Percentiles rank a stretch among this genome's conserved stretches.
phyloP scores from a whole-genome alignment of 2,113 vertebrate species.

The Sebastes fasciatus region DNA sequence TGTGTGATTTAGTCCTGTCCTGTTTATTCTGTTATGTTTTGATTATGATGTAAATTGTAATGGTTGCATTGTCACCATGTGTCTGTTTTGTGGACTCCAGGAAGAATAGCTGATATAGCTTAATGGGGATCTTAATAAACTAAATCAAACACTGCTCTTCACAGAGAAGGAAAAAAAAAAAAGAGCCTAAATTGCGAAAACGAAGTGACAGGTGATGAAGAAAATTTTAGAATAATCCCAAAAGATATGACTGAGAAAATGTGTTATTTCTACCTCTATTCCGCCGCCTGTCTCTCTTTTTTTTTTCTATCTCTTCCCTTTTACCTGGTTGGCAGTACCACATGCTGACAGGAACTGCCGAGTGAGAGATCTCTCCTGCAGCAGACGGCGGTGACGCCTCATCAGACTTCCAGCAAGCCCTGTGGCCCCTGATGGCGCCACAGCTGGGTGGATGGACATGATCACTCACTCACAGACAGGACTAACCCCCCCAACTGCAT shows the following conservation, averaged over 20 bases:
- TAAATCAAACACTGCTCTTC: slow-evolving; percentile 18
- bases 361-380: slow-evolving; percentile 73
- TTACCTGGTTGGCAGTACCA: slow-evolving; percentile 59
- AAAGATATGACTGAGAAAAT: slow-evolving; percentile 23
- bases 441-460: slow-evolving; percentile 83
- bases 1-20: neutral
- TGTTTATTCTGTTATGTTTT: neutral
- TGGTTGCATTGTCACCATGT: neutral
- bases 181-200: slow-evolving; percentile 17
- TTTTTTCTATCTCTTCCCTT: slow-evolving; percentile 1
- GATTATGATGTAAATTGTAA: neutral
- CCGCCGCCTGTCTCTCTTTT: neutral
- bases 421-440: slow-evolving; percentile 80
- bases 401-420: slow-evolving; percentile 83
- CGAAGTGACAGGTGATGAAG: slow-evolving; percentile 19
- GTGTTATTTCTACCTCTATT: slow-evolving; percentile 4
- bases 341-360: slow-evolving; percentile 68
- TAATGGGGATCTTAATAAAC: neutral
- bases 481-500: slow-evolving; percentile 78
- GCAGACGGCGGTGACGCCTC: slow-evolving; percentile 79
- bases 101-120: neutral
- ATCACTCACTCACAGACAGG: slow-evolving; percentile 83
- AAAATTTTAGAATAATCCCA: slow-evolving; percentile 28
- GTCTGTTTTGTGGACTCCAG: neutral
- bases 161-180: slow-evolving; percentile 26